Evolutionary conservation across 2,888 invertebrate species (phyloP).

Genomic region (Chymomyza caudatula): DNA sequence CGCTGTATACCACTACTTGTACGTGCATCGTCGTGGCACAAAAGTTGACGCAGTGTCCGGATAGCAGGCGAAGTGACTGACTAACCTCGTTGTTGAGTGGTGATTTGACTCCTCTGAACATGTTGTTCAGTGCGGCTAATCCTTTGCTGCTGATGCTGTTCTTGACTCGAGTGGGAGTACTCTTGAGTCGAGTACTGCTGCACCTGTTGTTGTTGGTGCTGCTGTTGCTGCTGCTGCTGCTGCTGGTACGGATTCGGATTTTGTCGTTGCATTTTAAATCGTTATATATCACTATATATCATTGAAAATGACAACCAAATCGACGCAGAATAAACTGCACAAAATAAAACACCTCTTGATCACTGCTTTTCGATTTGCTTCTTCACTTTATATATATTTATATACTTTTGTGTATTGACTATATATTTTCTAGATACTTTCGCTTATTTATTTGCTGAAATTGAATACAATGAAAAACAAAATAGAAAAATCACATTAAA

Average conservation of each 20-base stretch:
- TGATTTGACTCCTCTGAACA: slow-evolving; percentile 86
- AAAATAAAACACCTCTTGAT: slow-evolving; percentile 64
- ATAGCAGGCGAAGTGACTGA: slow-evolving; percentile 41
- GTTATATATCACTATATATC: slow-evolving; percentile 78
- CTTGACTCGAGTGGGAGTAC: slow-evolving; percentile 79
- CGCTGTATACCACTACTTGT: slow-evolving; percentile 44
- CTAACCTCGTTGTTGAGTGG: slow-evolving; percentile 87
- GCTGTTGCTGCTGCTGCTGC: slow-evolving; percentile 77
- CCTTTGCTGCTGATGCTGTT: slow-evolving; percentile 80
- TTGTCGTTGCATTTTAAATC: slow-evolving; percentile 86
- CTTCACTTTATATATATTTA: slow-evolving; percentile 61
- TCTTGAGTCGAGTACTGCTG: slow-evolving; percentile 77
- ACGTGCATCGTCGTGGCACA: slow-evolving; percentile 8
- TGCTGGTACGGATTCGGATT: slow-evolving; percentile 80
- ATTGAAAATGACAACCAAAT: slow-evolving; percentile 75
- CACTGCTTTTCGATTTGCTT: slow-evolving; percentile 63
- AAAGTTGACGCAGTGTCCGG: background rate
- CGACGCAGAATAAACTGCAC: slow-evolving; percentile 67
- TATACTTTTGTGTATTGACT: slow-evolving; percentile 42
- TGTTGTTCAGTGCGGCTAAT: slow-evolving; percentile 87
- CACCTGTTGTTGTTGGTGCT: slow-evolving; percentile 79
- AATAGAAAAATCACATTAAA: slow-evolving; percentile 32
- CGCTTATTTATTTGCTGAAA: slow-evolving; percentile 73
- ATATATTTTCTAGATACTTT: slow-evolving; percentile 31
- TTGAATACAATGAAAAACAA: slow-evolving; percentile 38